Evolutionary conservation across 1,140 invertebrate species (phyloP).

Genomic region (Musca domestica): DNA sequence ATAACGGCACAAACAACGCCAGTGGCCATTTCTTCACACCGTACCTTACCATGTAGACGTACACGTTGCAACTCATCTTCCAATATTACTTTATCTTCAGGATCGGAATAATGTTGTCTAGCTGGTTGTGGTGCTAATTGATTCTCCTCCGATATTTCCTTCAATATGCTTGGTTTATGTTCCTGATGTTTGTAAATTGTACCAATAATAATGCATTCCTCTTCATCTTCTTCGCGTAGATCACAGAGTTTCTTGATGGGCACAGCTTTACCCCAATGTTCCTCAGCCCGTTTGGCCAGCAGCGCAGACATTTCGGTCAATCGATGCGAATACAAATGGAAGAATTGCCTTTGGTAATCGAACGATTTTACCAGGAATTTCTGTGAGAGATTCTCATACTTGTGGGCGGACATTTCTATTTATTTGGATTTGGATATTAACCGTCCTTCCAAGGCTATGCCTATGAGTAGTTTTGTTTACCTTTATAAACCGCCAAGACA

Average conservation of each 20-base stretch:
- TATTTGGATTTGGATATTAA: too few relatives aligned
- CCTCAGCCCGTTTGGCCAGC: constrained; percentile 57
- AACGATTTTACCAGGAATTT: constrained; percentile 42
- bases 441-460: too few relatives aligned
- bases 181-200: constrained; percentile 89
- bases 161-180: constrained; percentile 88
- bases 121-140: constrained; percentile 74
- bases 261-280: constrained; percentile 64
- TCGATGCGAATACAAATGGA: constrained; percentile 76
- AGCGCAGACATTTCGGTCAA: constrained; percentile 67
- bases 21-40: constrained; percentile 65
- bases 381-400: constrained; percentile 56
- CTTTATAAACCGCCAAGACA: too few relatives aligned
- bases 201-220: constrained; percentile 78
- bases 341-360: constrained; percentile 79
- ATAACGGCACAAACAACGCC: constrained; percentile 76
- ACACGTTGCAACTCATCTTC: constrained; percentile 92
- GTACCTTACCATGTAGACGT: constrained; percentile 66
- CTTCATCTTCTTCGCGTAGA: constrained; percentile 63
- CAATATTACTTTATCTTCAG: constrained; percentile 78
- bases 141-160: constrained; percentile 85
- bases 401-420: neutral
- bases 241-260: constrained; percentile 69
- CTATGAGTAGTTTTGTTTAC: too few relatives aligned
- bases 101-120: constrained; percentile 65